Evolutionary conservation across 2,797 vertebrate species (phyloP).

Genomic region (Clarias fuscus): DNA sequence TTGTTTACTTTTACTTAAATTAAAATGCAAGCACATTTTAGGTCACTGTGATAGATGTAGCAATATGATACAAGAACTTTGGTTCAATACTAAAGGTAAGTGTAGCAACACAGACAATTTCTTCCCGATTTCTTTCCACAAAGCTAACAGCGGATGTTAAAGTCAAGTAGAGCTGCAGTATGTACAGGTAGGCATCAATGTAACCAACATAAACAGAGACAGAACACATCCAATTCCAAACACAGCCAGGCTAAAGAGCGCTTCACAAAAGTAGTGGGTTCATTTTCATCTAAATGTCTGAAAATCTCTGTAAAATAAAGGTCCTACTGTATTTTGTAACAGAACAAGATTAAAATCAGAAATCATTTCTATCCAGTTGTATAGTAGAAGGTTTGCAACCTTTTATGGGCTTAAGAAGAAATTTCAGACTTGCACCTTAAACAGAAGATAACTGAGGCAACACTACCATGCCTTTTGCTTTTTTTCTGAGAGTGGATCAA

Average conservation of each 20-base stretch:
- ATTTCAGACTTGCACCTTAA: constrained; percentile 43
- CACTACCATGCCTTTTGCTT: constrained; percentile 34
- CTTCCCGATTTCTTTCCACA: constrained; percentile 33
- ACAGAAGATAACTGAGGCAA: constrained; percentile 30
- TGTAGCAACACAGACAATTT: constrained; percentile 10
- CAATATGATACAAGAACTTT: constrained; percentile 33
- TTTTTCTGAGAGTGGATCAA: constrained; percentile 56
- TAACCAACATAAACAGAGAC: constrained; percentile 57
- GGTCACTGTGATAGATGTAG: not conserved
- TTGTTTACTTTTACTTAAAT: constrained; percentile 15
- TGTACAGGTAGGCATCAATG: constrained; percentile 59
- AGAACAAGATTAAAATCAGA: constrained; percentile 36
- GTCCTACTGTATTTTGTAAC: constrained; percentile 31
- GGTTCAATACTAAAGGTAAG: constrained; percentile 31
- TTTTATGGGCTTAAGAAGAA: constrained; percentile 47
- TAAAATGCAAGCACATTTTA: not conserved
- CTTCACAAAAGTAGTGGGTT: constrained; percentile 39
- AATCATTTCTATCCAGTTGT: constrained; percentile 27
- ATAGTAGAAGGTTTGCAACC: constrained; percentile 43
- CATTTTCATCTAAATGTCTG: constrained; percentile 43
- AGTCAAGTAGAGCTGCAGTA: constrained; percentile 60
- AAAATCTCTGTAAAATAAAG: constrained; percentile 43
- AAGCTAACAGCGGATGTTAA: constrained; percentile 54
- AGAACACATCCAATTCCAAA: constrained; percentile 48
- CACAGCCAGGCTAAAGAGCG: constrained; percentile 43